Evolutionary conservation across 2,888 invertebrate genomes (phyloP).

Genomic region (Napeogenes inachia): DNA sequence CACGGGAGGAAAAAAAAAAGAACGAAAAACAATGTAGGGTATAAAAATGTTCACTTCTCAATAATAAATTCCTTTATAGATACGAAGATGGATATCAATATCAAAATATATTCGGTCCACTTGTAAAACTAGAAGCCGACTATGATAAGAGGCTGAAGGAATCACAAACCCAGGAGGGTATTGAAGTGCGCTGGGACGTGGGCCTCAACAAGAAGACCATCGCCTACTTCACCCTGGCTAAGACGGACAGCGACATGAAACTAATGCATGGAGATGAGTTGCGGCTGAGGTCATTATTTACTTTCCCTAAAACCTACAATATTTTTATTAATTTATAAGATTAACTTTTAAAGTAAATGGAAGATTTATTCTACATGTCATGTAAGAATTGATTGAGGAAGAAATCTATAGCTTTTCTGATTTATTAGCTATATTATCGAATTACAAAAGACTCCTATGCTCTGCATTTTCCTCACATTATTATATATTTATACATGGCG

Average conservation of each 20-base stretch:
- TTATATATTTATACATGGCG: too few species aligned
- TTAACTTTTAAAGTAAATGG: too few species aligned
- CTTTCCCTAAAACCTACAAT: too few species aligned
- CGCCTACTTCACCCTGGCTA: constrained; percentile 97
- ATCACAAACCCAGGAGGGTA: constrained; percentile 98
- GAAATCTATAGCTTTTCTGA: too few species aligned
- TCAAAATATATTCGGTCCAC: constrained; percentile 97
- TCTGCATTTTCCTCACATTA: too few species aligned
- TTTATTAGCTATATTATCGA: too few species aligned
- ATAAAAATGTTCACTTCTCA: background rate
- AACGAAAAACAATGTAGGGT: too few species aligned
- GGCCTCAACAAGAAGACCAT: constrained; percentile 98
- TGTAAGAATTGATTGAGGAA: too few species aligned
- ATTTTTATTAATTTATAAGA: too few species aligned
- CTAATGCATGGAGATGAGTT: constrained; percentile 99
- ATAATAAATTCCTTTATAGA: constrained; percentile 52
- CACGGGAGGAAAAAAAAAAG: too few species aligned
- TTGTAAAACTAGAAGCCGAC: constrained; percentile 98
- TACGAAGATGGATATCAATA: constrained; percentile 99
- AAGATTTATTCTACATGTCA: too few species aligned
- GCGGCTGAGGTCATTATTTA: constrained; percentile 80
- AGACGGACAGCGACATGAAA: constrained; percentile 99
- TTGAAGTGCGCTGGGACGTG: constrained; percentile 99
- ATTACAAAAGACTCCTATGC: too few species aligned
- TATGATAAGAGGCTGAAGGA: constrained; percentile 98